Evolutionary conservation across 2,888 invertebrate genomes (phyloP), one percentile per base, ranked within the genome.

Genomic region (Rosalia funebris): DNA sequence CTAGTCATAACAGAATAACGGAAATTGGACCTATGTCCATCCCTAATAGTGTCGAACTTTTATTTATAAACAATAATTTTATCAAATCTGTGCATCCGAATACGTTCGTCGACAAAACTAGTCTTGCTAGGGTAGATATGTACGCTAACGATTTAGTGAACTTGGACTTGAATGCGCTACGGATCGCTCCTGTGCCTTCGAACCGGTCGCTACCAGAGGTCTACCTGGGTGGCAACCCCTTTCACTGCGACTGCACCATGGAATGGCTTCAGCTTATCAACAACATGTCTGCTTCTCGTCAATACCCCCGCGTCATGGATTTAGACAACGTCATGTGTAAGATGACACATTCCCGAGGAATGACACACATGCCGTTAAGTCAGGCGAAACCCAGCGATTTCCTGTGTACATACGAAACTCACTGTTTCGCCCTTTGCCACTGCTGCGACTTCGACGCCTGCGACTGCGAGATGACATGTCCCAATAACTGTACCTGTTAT

Each of bases 391-490:
- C 92, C 55, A 88, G 91, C 67, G 93, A 95, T 81, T 96, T 96
- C 83, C 86, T 96, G 73, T 96, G 96, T 83, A 91, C 90, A 75
- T 96, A 96, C 84, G 92, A 93, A 78, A 90, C 92, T 53, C 95
- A 96, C 82, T 97, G 97, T 83, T 96, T 96, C 82, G 92, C 95
- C 36, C 87, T 94, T 48, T 97, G 97, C 82, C 94, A 95, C 80
- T 97, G 97, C 82, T 97, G 97, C 82, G 96, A 96, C 79, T 96
- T 94, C 79, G 95, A 95, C 79, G 93, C 93, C 63, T 97, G 97
- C 82, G 96, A 96, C 82, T 97, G 97, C 83, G 95, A 96, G 84
- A 95, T 96, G 92, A 95, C 93, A 66, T 97, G 97, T 78, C 97
- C 97, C 25, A 88, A 89, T 73, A 94, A 94, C 76, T 97, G 97